phyloP scores from a whole-genome alignment of 2,797 vertebrate species.

The Neoniphon sammara region DNA sequence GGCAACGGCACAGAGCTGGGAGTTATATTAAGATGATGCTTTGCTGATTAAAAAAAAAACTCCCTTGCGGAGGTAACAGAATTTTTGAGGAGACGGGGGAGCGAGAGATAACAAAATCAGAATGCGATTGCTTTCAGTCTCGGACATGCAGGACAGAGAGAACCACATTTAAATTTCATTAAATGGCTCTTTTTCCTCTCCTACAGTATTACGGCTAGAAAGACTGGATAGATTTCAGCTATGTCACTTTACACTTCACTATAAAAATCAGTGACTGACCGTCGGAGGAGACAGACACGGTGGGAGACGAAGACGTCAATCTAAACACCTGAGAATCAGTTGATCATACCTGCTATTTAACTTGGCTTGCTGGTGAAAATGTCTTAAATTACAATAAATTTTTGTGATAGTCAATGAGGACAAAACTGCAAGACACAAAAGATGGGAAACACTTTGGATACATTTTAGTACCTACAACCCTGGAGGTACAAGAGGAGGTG shows the following conservation, averaged over 20 bases:
- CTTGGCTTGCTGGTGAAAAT: slow-evolving; percentile 39
- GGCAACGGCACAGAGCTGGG: neutral
- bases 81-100: slow-evolving; percentile 33
- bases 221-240: slow-evolving; percentile 36
- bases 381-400: slow-evolving; percentile 30
- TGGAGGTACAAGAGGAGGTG: too few species aligned
- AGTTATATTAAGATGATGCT: slow-evolving; percentile 45
- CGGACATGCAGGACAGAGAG: slow-evolving; percentile 53
- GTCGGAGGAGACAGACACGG: slow-evolving; percentile 18
- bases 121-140: slow-evolving; percentile 27
- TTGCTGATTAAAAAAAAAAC: slow-evolving; percentile 52
- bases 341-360: slow-evolving; percentile 51
- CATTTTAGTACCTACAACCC: slow-evolving; percentile 43
- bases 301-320: slow-evolving; percentile 41
- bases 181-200: slow-evolving; percentile 64
- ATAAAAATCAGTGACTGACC: slow-evolving; percentile 24
- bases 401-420: neutral
- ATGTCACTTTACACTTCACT: slow-evolving; percentile 22
- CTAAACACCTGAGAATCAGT: slow-evolving; percentile 62
- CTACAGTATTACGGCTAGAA: slow-evolving; percentile 37
- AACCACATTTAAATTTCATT: slow-evolving; percentile 53
- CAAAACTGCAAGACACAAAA: slow-evolving; percentile 42
- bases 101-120: slow-evolving; percentile 41
- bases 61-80: slow-evolving; percentile 31
- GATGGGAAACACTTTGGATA: slow-evolving; percentile 42